Conservation (phyloP, 2,113 vertebrate species). For the Rhombomys opimus region DNA sequence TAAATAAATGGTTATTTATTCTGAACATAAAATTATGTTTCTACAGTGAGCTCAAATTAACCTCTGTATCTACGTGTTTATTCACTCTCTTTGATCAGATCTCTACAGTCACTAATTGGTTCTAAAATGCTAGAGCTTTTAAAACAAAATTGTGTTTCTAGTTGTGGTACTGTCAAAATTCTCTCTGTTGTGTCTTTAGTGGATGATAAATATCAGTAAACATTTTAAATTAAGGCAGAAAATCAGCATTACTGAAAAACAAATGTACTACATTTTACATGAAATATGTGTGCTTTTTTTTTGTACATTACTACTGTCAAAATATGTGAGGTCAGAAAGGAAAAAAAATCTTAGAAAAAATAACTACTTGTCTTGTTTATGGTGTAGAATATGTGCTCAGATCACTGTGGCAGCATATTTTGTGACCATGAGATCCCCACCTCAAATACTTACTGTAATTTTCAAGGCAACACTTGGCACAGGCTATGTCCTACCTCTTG, state of each 20-base stretch:
- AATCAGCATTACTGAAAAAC: neutral
- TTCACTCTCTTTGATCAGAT: neutral
- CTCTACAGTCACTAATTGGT: neutral
- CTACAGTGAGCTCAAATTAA: neutral
- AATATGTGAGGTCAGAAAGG: neutral
- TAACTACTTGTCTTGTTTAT: neutral
- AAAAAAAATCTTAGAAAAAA: neutral
- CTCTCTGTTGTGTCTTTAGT: neutral
- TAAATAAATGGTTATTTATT: neutral
- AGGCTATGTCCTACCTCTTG: neutral
- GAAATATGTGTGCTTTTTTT: neutral
- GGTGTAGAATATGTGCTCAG: neutral
- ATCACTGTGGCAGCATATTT: neutral
- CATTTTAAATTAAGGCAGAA: neutral
- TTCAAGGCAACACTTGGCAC: neutral
- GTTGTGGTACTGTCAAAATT: neutral
- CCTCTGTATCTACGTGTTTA: neutral
- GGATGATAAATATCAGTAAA: neutral
- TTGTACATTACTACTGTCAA: neutral
- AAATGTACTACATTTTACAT: neutral
- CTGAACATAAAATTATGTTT: neutral
- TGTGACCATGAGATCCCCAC: neutral
- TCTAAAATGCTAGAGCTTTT: neutral
- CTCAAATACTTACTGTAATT: neutral
- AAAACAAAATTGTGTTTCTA: neutral